Evolutionary conservation across 1,140 invertebrate genomes (phyloP).

Genomic region (Metopolophium dirhodum): DNA sequence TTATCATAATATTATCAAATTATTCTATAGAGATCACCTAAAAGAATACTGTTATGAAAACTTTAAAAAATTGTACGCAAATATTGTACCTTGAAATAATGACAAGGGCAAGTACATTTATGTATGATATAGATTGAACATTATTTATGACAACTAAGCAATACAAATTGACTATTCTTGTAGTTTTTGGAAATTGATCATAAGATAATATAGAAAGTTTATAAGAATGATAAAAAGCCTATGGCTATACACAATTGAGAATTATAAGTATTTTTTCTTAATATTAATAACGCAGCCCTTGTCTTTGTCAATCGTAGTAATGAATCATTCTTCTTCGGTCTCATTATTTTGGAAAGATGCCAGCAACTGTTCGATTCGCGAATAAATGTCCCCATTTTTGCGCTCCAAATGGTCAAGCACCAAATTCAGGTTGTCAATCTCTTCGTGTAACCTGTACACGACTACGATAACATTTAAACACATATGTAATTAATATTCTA

Average conservation of each 20-base stretch:
- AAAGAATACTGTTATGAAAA: not conserved
- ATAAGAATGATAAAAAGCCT: not conserved
- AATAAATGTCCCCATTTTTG: conserved; percentile 45
- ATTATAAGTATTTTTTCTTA: not conserved
- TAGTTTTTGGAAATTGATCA: not conserved
- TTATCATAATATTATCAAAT: not conserved
- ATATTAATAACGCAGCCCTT: not conserved
- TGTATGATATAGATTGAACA: not conserved
- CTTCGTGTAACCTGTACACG: conserved; percentile 24
- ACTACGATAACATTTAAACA: not conserved
- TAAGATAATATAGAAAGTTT: not conserved
- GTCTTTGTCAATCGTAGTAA: not conserved
- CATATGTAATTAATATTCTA: not conserved
- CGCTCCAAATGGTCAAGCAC: conserved; percentile 46
- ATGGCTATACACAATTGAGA: not conserved
- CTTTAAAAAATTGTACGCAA: not conserved
- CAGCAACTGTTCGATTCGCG: conserved; percentile 21
- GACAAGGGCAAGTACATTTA: not conserved
- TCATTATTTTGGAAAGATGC: not conserved
- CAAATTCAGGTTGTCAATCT: conserved; percentile 46
- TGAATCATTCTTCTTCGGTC: not conserved
- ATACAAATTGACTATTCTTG: not conserved
- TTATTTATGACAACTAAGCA: not conserved
- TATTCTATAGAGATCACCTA: not conserved
- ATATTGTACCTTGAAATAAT: not conserved